Percentiles rank a stretch among this genome's conserved stretches.
phyloP scores from a whole-genome alignment of 2,797 vertebrate genomes.

The Pseudocheirus occidentalis region DNA sequence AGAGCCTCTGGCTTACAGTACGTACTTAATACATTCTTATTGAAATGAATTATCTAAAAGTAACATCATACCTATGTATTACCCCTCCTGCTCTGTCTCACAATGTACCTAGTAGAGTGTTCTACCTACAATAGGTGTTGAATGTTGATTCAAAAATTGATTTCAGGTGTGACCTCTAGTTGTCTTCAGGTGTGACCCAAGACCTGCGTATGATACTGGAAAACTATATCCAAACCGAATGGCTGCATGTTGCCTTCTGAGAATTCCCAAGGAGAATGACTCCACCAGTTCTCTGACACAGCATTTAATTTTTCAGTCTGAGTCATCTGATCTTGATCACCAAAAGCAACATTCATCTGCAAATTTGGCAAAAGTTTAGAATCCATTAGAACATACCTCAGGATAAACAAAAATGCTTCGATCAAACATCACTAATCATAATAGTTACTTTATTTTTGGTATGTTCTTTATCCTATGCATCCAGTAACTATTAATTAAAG shows the following conservation, averaged over 20 bases:
- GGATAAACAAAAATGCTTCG: slow-evolving; percentile 11
- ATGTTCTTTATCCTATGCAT: background rate
- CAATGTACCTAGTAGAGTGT: background rate
- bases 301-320: background rate
- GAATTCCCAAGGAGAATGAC: background rate
- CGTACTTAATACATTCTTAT: background rate
- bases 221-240: background rate
- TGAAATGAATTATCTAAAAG: background rate
- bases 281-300: background rate
- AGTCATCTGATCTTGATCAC: background rate
- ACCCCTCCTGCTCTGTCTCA: background rate
- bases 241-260: background rate
- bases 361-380: background rate
- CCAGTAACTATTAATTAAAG: background rate
- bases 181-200: background rate
- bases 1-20: background rate
- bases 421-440: background rate
- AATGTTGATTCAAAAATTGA: background rate
- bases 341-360: background rate
- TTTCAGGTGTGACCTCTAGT: slow-evolving; percentile 4
- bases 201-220: background rate
- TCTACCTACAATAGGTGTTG: background rate
- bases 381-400: background rate
- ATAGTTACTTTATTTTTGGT: background rate
- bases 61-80: background rate